phyloP scores from a whole-genome alignment of 2,797 vertebrate genomes.

The Microchirus variegatus region DNA sequence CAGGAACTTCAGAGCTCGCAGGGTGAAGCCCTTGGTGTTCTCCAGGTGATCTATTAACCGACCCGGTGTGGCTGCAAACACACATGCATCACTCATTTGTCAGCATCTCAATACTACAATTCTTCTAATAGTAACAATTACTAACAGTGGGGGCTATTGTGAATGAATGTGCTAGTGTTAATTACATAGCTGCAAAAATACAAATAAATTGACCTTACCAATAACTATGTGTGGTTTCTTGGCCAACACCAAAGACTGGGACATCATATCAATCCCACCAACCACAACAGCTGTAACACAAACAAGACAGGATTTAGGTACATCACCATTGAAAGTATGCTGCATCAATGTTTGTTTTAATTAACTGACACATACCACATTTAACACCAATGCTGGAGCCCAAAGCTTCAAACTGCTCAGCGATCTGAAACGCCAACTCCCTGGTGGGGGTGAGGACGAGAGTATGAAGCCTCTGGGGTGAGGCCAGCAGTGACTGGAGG shows the following conservation, averaged over 20 bases:
- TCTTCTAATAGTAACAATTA: no score
- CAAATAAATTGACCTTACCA: slow-evolving; percentile 79
- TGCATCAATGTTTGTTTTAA: no score
- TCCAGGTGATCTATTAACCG: slow-evolving; percentile 95
- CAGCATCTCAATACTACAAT: no score
- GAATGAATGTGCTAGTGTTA: no score
- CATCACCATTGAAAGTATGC: background rate
- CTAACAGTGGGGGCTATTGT: no score
- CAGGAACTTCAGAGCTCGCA: slow-evolving; percentile 91
- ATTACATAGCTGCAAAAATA: no score
- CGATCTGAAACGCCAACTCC: slow-evolving; percentile 96
- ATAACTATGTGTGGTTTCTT: slow-evolving; percentile 97
- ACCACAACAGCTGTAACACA: slow-evolving; percentile 89
- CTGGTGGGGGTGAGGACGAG: slow-evolving; percentile 95
- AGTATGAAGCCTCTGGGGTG: slow-evolving; percentile 91
- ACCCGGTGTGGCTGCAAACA: slow-evolving; percentile 90
- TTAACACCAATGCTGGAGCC: slow-evolving; percentile 97
- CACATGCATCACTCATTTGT: background rate
- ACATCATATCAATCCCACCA: slow-evolving; percentile 98
- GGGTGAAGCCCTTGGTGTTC: slow-evolving; percentile 96
- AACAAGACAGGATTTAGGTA: background rate
- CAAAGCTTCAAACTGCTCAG: slow-evolving; percentile 96
- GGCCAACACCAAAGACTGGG: slow-evolving; percentile 94
- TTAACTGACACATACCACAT: no score
- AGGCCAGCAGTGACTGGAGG: slow-evolving; percentile 90